phyloP scores from a whole-genome alignment of 2,888 invertebrate species.

The Eumacrocentrus americanus region DNA sequence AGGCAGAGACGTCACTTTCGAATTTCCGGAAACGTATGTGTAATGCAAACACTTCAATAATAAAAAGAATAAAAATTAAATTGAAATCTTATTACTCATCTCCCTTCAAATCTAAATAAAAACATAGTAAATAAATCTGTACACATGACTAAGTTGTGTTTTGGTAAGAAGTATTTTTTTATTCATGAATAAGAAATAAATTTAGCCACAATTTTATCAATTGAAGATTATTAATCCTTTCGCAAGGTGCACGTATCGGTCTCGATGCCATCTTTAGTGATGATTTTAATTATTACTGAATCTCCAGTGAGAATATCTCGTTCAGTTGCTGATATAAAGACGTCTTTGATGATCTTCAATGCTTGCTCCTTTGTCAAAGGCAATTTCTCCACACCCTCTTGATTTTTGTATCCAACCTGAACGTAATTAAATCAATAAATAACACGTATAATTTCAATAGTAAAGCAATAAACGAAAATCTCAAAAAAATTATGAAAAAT shows the following conservation, averaged over 20 bases:
- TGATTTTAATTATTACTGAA: slow-evolving; percentile 81
- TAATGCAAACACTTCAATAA: slow-evolving; percentile 63
- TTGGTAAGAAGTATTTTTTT: neutral
- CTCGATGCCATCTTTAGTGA: slow-evolving; percentile 85
- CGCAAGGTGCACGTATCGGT: slow-evolving; percentile 78
- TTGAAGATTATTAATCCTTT: slow-evolving; percentile 73
- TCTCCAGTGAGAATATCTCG: slow-evolving; percentile 98
- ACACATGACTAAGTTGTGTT: neutral
- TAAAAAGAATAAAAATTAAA: slow-evolving; percentile 30
- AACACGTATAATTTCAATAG: no score
- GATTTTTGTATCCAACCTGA: slow-evolving; percentile 85
- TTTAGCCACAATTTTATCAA: neutral
- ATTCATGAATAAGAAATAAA: slow-evolving; percentile 6
- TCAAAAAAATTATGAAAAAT: neutral
- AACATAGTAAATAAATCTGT: neutral
- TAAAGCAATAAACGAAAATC: no score
- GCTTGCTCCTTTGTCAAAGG: slow-evolving; percentile 82
- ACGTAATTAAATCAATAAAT: slow-evolving; percentile 30
- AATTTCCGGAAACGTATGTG: slow-evolving; percentile 98
- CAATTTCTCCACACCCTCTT: slow-evolving; percentile 67
- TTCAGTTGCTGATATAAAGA: slow-evolving; percentile 97
- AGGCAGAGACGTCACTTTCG: slow-evolving; percentile 97
- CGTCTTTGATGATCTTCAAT: slow-evolving; percentile 86
- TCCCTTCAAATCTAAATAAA: neutral
- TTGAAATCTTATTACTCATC: slow-evolving; percentile 1